These are phyloP conservation scores for Calyptomena viridis DNA, from an alignment of 2,113 vertebrate species.

Conservation along the genomic window DNA sequence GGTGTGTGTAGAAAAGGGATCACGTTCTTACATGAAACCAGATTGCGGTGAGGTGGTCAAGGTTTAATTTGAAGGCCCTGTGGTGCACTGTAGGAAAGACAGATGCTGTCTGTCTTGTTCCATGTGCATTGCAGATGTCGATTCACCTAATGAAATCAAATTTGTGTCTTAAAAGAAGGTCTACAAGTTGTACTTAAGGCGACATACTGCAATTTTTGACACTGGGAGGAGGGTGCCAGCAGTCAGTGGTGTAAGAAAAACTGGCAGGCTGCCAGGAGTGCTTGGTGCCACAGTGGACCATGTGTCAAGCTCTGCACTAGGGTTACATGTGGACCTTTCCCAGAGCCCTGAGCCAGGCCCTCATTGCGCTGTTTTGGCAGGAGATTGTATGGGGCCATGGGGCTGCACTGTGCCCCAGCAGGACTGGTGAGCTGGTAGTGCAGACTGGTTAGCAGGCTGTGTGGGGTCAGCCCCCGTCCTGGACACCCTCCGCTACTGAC, in stretches of 20 bases:
- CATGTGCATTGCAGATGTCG: accelerated
- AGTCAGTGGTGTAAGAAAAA: not conserved
- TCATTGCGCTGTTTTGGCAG: not conserved
- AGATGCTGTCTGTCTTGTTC: not conserved
- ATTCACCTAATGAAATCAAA: not conserved
- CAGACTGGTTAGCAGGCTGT: not conserved
- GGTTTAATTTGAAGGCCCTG: not conserved
- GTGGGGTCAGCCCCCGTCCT: not conserved
- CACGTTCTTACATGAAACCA: not conserved
- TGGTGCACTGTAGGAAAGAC: not conserved
- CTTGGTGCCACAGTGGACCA: not conserved
- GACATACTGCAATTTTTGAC: not conserved
- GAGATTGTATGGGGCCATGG: accelerated
- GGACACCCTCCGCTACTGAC: accelerated
- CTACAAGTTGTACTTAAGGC: not conserved
- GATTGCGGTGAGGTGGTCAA: not conserved
- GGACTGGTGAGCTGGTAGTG: not conserved
- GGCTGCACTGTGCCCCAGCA: not conserved
- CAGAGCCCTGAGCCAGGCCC: not conserved
- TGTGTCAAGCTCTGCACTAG: not conserved
- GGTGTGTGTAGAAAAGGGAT: not conserved
- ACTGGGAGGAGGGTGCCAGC: not conserved
- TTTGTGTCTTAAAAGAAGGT: not conserved
- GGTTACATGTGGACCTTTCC: not conserved
- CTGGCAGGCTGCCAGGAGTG: not conserved